A percentile compares a stretch with the other conserved stretches of the same genome.
These are phyloP conservation scores for Pogonophryne albipinna DNA, from an alignment of 2,797 vertebrate genomes.

Conservation along the genomic window DNA sequence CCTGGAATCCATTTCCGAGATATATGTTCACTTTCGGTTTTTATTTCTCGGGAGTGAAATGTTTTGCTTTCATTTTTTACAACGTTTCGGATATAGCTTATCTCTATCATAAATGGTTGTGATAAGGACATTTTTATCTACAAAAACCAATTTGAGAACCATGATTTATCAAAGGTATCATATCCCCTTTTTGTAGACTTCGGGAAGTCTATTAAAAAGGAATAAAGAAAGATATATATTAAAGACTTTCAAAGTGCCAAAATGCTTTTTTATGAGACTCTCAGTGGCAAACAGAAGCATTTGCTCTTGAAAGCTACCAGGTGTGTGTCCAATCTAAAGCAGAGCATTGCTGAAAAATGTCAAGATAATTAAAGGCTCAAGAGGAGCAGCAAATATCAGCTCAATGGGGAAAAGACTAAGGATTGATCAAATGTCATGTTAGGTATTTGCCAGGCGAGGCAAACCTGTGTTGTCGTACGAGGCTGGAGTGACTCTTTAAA, in stretches of 20 bases:
- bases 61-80: conserved; percentile 12
- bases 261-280: neutral
- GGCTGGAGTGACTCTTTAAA: conserved; percentile 15
- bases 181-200: neutral
- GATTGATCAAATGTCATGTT: conserved; percentile 31
- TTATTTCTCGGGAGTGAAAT: neutral
- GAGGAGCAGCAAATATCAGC: neutral
- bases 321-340: neutral
- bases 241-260: neutral
- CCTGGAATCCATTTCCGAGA: neutral
- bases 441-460: neutral
- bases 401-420: conserved; percentile 5
- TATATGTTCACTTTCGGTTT: neutral
- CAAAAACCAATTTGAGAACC: neutral
- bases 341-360: neutral
- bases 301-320: neutral
- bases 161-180: neutral
- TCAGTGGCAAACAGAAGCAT: neutral
- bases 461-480: neutral
- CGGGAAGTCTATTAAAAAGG: neutral
- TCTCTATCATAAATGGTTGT: neutral
- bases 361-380: neutral
- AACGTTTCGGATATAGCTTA: neutral
- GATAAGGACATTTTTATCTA: neutral
- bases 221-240: too few relatives aligned